These are phyloP conservation scores for Homarus gammarus DNA, from an alignment of 2,888 invertebrate genomes.

Conservation along the genomic window DNA sequence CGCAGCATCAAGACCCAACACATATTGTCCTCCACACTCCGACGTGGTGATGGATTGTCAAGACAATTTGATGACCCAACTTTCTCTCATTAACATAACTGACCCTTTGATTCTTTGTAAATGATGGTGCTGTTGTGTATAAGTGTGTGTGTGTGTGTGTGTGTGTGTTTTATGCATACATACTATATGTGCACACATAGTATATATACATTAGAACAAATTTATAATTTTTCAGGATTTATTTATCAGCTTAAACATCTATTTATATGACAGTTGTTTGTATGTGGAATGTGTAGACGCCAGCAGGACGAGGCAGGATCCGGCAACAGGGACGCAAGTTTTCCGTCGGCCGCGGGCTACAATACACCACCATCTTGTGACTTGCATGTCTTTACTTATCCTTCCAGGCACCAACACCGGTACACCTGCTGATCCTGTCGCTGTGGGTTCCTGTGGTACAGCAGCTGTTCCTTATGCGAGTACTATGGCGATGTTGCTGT, in stretches of 20 bases:
- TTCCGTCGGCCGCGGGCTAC: not conserved
- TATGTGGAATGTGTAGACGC: too few relatives aligned
- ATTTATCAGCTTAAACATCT: too few relatives aligned
- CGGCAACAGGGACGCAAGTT: too few relatives aligned
- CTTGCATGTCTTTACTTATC: not conserved
- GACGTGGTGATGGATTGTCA: not conserved
- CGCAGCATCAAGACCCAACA: not conserved
- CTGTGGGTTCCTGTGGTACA: not conserved
- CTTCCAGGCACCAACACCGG: not conserved
- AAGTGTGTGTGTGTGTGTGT: too few relatives aligned
- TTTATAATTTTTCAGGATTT: too few relatives aligned
- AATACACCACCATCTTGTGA: not conserved
- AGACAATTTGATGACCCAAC: not conserved
- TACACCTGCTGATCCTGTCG: not conserved
- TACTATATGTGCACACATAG: too few relatives aligned
- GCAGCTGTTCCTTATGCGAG: not conserved
- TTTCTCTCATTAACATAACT: not conserved
- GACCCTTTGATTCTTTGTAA: not conserved
- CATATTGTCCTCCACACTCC: not conserved
- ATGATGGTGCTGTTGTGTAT: not conserved
- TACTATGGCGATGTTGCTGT: too few relatives aligned
- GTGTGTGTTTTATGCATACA: not conserved
- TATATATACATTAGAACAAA: too few relatives aligned
- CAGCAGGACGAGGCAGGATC: too few relatives aligned
- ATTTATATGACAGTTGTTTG: too few relatives aligned